Percentiles rank a stretch among this genome's conserved stretches.
Conservation (phyloP, 2,113 vertebrate genomes). For the Irena cyanogastra region DNA sequence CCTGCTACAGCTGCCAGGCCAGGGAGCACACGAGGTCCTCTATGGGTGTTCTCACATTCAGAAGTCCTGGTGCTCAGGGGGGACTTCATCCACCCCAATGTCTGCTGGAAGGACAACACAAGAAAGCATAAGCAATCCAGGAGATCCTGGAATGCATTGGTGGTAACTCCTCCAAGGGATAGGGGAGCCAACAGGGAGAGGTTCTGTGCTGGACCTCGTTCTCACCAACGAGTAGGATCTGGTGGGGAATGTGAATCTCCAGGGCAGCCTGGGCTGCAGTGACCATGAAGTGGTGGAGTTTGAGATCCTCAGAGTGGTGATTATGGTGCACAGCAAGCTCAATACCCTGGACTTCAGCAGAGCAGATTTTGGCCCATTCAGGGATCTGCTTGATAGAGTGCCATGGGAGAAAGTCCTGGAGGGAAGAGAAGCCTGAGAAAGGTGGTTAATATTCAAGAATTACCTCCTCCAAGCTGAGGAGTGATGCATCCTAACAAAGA, state of each 20-base stretch:
- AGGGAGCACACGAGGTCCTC: neutral
- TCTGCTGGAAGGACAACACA: neutral
- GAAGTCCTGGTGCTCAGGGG: neutral
- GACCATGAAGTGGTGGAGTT: neutral
- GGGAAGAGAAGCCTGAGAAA: neutral
- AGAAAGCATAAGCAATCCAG: neutral
- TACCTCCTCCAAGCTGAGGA: neutral
- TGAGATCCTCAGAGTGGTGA: neutral
- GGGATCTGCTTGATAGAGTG: neutral
- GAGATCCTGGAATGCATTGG: neutral
- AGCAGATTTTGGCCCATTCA: neutral
- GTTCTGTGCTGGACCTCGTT: neutral
- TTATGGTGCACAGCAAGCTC: neutral
- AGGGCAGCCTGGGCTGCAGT: neutral
- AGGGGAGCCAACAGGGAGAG: neutral
- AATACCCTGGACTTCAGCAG: neutral
- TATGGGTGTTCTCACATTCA: neutral
- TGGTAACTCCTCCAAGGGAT: neutral
- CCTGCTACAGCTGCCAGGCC: neutral
- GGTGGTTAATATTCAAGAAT: neutral
- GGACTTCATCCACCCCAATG: too few species aligned
- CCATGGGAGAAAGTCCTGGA: neutral
- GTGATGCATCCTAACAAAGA: neutral
- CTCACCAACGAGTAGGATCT: neutral
- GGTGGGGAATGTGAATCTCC: neutral